These are phyloP conservation scores for Halichoeres trimaculatus DNA, from an alignment of 2,113 vertebrate species.

Conservation along the genomic window DNA sequence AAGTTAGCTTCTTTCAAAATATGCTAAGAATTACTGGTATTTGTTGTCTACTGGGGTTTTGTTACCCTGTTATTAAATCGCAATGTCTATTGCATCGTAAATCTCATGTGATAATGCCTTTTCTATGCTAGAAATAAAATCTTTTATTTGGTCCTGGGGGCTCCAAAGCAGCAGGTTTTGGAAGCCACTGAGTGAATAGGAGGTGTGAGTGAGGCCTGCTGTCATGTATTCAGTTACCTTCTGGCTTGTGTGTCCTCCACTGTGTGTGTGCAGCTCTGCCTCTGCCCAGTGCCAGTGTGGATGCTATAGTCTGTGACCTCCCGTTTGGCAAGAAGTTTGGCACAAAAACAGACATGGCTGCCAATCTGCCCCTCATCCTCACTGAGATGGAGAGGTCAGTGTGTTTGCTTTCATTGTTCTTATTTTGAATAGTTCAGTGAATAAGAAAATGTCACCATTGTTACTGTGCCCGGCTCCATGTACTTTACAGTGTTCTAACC, in stretches of 20 bases:
- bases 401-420: conserved; percentile 7
- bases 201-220: conserved; percentile 20
- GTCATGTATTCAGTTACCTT: conserved; percentile 36
- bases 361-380: conserved; percentile 83
- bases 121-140: not conserved
- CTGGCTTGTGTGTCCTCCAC: conserved; percentile 41
- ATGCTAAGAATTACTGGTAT: not conserved
- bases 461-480: not conserved
- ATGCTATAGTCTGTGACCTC: conserved; percentile 90
- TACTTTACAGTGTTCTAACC: not conserved
- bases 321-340: conserved; percentile 95
- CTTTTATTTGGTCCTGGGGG: conserved; percentile 4
- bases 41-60: not conserved
- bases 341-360: conserved; percentile 79
- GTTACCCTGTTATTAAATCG: not conserved
- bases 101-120: not conserved
- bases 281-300: conserved; percentile 83
- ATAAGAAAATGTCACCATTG: not conserved
- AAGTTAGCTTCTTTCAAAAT: not conserved
- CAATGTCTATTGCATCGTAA: not conserved
- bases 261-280: conserved; percentile 83
- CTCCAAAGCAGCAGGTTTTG: not conserved
- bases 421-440: conserved; percentile 5
- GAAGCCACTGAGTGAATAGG: conserved; percentile 11
- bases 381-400: conserved; percentile 91